Conservation (phyloP, 2,888 invertebrate species). For the Oscheius onirici region DNA sequence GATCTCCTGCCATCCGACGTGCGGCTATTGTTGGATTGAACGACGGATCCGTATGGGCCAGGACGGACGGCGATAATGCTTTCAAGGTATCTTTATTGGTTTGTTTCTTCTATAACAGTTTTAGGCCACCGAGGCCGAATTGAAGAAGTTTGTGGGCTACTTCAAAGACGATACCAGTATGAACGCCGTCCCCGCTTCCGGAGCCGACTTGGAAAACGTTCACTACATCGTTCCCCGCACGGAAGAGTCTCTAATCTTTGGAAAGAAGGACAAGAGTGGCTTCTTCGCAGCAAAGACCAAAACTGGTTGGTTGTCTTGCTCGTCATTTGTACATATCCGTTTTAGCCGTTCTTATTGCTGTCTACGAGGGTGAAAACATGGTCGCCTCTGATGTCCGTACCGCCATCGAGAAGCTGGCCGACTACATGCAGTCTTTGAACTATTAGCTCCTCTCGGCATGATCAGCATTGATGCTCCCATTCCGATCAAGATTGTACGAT, state of each 20-base stretch:
- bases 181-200: slow-evolving; percentile 51
- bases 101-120: slow-evolving; percentile 20
- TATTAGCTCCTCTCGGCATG: no score
- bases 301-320: slow-evolving; percentile 45
- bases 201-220: slow-evolving; percentile 63
- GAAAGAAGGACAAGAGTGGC: slow-evolving; percentile 70
- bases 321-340: background rate
- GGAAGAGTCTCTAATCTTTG: slow-evolving; percentile 71
- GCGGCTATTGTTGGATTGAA: slow-evolving; percentile 66
- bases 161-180: slow-evolving; percentile 55
- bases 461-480: no score
- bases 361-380: slow-evolving; percentile 69
- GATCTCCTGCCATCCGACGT: slow-evolving; percentile 59
- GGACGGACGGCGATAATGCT: slow-evolving; percentile 49
- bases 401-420: slow-evolving; percentile 67
- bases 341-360: slow-evolving; percentile 67
- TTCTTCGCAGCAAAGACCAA: slow-evolving; percentile 70
- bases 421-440: slow-evolving; percentile 46
- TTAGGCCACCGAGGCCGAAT: slow-evolving; percentile 67
- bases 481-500: no score
- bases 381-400: slow-evolving; percentile 61
- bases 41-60: slow-evolving; percentile 69
- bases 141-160: slow-evolving; percentile 60
- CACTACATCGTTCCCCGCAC: slow-evolving; percentile 71
- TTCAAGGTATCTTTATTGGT: slow-evolving; percentile 48